phyloP scores from a whole-genome alignment of 1,140 invertebrate genomes.

The Battus philenor region DNA sequence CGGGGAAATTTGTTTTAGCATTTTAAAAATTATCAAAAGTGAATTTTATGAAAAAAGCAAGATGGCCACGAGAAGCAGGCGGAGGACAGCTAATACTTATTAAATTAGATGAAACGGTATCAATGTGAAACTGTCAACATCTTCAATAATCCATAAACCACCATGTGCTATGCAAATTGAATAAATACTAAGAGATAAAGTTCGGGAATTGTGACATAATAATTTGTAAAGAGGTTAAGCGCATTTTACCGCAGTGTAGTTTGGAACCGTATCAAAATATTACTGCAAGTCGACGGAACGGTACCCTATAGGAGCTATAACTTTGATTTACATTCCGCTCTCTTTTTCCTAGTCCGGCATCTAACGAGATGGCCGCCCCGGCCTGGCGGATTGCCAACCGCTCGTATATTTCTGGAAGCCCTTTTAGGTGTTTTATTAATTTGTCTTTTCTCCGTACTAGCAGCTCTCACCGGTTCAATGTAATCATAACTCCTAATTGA shows the following conservation, averaged over 20 bases:
- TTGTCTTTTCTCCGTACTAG: slow-evolving; percentile 38
- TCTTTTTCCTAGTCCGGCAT: slow-evolving; percentile 15
- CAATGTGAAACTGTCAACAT: too few species aligned
- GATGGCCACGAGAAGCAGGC: too few species aligned
- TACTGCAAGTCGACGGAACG: not conserved
- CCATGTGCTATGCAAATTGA: too few species aligned
- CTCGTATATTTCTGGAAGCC: slow-evolving; percentile 59
- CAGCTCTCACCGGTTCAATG: not conserved
- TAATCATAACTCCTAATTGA: too few species aligned
- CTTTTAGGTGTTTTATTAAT: slow-evolving; percentile 71
- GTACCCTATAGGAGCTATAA: slow-evolving; percentile 19
- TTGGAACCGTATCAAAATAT: slow-evolving; percentile 7
- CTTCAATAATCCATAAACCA: too few species aligned
- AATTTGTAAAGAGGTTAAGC: slow-evolving; percentile 6
- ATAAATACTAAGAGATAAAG: too few species aligned
- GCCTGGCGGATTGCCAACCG: slow-evolving; percentile 48
- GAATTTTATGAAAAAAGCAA: too few species aligned
- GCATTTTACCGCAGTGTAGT: not conserved
- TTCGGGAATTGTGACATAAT: too few species aligned
- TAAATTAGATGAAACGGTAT: not conserved
- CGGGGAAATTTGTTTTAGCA: too few species aligned
- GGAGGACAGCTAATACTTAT: not conserved
- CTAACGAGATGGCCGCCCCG: slow-evolving; percentile 41
- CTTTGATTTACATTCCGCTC: slow-evolving; percentile 30
- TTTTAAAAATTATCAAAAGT: too few species aligned